Base-by-base conservation (phyloP, 2,888 invertebrate species). In the Aspidapion aeneum region DNA sequence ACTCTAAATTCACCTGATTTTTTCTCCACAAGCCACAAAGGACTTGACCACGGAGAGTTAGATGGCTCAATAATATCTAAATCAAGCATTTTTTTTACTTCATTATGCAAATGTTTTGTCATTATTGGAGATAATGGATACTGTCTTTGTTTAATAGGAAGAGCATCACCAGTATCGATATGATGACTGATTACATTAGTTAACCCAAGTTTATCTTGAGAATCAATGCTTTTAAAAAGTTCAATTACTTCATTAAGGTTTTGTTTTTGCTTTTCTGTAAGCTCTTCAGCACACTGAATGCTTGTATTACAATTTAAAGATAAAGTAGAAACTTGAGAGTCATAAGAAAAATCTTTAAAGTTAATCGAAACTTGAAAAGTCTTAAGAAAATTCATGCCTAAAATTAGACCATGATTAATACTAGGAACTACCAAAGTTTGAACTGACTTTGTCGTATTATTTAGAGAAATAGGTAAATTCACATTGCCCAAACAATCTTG, bases 1-100 rank as follows among this genome's bases (percentile, higher is more conserved):
- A 76, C 72, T 1, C 74, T 60, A 51, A 69, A 74, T 2, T 63
- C 35, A 64, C 0, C 69, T 71, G 58, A 72, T 67, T 7, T 71
- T 17, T 64, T 68, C 2, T 72, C 67, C 55, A 74, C 68, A 0
- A 76, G 64, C 17, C 72, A 67, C 1, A 73, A 66, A 0, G 74
- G 72, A 2, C 68, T 66, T 9, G 70, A 69, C 73, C 73, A 75
- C 0, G 69, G 68, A 20, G 71, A 72, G 1, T 66, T 64, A 0
- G 71, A 73, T 0, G 69, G 72, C 58, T 74, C 35, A 1, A 63
- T 54, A 1, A 58, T 21, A 50, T 57, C 62, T 16, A 58, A 49
- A 16, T 58, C 17, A 35, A 62, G 18, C 55, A 57, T 22, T 54
- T 63, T 17, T 56, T 59, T 21, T 20, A 65, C 2, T 48, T 65